A percentile compares a stretch with the other conserved stretches of the same genome.
These are phyloP conservation scores for Cyanoderma ruficeps DNA, from an alignment of 2,113 vertebrate species.

Conservation along the genomic window DNA sequence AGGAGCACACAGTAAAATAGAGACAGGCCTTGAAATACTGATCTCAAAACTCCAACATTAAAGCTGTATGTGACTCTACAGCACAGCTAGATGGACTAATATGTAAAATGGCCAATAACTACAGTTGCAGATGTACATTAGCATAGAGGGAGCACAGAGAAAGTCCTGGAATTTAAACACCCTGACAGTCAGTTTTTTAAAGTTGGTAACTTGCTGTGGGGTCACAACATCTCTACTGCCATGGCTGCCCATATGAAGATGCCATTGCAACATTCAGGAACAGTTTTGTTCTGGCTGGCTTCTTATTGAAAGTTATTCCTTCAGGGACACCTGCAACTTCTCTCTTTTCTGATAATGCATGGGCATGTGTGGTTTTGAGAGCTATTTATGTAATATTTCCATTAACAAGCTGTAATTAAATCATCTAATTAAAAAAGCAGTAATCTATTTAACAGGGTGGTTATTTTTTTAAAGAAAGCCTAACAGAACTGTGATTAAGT, in stretches of 20 bases:
- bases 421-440: constrained; percentile 73
- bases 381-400: constrained; percentile 76
- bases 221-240: not conserved
- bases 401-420: constrained; percentile 79
- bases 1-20: not conserved
- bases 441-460: constrained; percentile 69
- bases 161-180: not conserved
- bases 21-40: not conserved
- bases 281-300: not conserved
- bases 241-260: not conserved
- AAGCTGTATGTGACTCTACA: not conserved
- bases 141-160: not conserved
- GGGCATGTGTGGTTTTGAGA: not conserved
- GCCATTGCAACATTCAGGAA: not conserved
- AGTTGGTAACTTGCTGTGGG: not conserved
- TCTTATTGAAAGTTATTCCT: constrained; percentile 41
- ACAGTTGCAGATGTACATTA: not conserved
- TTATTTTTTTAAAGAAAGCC: not conserved
- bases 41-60: not conserved
- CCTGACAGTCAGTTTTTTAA: not conserved
- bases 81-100: not conserved
- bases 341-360: constrained; percentile 47
- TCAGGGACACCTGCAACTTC: constrained; percentile 52
- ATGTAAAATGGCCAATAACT: not conserved
- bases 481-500: constrained; percentile 64